Conservation (phyloP, 2,113 vertebrate genomes). For the Heptranchias perlo region DNA sequence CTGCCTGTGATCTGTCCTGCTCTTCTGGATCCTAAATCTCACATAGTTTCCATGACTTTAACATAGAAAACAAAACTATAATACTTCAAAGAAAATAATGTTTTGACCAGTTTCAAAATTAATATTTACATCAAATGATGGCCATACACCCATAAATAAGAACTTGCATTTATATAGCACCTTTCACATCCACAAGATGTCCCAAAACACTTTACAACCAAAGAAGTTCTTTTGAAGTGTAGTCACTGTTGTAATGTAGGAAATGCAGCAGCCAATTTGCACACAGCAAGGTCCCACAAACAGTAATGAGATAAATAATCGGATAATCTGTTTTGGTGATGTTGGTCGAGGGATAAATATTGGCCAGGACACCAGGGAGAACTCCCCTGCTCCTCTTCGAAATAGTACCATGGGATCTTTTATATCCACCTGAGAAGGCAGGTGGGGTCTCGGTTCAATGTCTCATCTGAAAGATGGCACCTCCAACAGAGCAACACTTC, state of each 20-base stretch:
- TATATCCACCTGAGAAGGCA: too few species aligned
- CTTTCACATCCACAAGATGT: not conserved
- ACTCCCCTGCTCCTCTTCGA: too few species aligned
- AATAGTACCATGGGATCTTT: too few species aligned
- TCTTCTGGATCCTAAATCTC: not conserved
- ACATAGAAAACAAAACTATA: not conserved
- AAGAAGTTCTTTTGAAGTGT: not conserved
- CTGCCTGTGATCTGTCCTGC: not conserved
- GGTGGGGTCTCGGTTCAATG: too few species aligned
- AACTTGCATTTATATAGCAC: not conserved
- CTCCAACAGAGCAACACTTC: too few species aligned
- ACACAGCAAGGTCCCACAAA: not conserved
- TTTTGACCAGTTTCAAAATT: not conserved
- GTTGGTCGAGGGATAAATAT: not conserved
- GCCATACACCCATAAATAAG: too few species aligned
- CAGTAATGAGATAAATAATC: too few species aligned
- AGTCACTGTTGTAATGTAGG: not conserved
- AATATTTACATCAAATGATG: not conserved
- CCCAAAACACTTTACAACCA: not conserved
- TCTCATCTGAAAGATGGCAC: too few species aligned
- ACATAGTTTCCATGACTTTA: not conserved
- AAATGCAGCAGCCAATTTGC: not conserved
- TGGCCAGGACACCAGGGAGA: too few species aligned
- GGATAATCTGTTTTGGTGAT: too few species aligned
- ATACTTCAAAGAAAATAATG: too few species aligned